These are phyloP conservation scores for Speoplatyrhinus poulsoni DNA, from an alignment of 2,113 vertebrate genomes.

Conservation along the genomic window DNA sequence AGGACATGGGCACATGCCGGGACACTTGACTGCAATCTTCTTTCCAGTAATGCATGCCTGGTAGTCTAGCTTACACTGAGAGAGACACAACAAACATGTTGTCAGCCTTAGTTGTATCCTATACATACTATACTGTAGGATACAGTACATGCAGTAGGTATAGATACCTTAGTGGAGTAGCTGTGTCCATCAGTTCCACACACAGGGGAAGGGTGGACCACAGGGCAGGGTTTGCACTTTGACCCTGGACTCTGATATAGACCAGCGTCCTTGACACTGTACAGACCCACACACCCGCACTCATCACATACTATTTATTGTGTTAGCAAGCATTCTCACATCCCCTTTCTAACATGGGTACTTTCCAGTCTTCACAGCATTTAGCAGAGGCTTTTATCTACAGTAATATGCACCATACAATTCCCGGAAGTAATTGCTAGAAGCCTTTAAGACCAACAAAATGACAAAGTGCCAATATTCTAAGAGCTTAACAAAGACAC, in stretches of 20 bases:
- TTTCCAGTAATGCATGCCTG: conserved; percentile 92
- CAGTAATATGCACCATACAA: too few relatives aligned
- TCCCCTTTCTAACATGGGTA: too few relatives aligned
- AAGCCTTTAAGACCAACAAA: too few relatives aligned
- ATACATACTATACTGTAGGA: too few relatives aligned
- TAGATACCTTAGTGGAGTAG: conserved; percentile 88
- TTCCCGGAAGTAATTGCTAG: too few relatives aligned
- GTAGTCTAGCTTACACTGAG: conserved; percentile 96
- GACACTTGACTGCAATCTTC: conserved; percentile 87
- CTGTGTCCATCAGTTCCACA: conserved; percentile 93
- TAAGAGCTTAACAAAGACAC: too few relatives aligned
- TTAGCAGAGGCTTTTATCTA: too few relatives aligned
- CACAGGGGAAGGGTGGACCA: conserved; percentile 83
- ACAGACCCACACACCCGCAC: conserved; percentile 5
- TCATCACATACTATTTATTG: background rate
- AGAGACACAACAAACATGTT: conserved; percentile 33
- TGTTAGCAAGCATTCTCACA: too few relatives aligned
- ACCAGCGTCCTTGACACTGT: conserved; percentile 88
- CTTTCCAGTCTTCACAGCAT: too few relatives aligned
- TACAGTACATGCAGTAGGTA: background rate
- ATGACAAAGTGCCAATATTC: too few relatives aligned
- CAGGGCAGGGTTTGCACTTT: conserved; percentile 89
- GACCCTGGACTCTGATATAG: conserved; percentile 82
- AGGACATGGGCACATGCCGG: conserved; percentile 89
- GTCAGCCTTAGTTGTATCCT: background rate